Conservation (phyloP, 2,797 vertebrate species). For the Sciurus vulgaris region DNA sequence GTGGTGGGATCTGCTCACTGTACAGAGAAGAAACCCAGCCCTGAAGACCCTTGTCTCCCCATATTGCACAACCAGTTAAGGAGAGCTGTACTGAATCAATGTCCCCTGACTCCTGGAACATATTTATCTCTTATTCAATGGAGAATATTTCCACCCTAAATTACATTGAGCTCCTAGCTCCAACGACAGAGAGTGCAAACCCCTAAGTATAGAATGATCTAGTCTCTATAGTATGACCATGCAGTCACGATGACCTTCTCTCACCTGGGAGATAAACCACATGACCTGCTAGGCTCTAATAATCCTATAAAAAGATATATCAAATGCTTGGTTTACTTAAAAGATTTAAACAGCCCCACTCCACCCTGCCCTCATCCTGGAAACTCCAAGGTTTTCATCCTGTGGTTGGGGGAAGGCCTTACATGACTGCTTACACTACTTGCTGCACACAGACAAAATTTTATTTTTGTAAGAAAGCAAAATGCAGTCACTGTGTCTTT, state of each 20-base stretch:
- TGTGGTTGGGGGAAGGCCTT: too few species aligned
- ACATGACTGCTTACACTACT: too few species aligned
- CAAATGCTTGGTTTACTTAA: too few species aligned
- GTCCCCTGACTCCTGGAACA: neutral
- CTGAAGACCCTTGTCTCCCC: neutral
- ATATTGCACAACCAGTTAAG: neutral
- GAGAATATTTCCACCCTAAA: neutral
- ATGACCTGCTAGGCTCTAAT: too few species aligned
- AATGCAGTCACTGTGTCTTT: conserved; percentile 83
- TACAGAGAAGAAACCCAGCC: neutral
- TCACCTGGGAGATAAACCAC: neutral
- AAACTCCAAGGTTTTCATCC: too few species aligned
- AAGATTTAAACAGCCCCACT: neutral
- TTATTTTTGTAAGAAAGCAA: conserved; percentile 66
- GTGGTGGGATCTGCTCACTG: too few species aligned
- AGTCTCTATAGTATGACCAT: too few species aligned
- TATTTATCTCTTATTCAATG: too few species aligned
- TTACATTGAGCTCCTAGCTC: neutral
- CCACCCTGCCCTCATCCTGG: neutral
- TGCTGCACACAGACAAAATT: conserved; percentile 78
- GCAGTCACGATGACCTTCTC: too few species aligned
- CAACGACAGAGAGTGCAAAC: neutral
- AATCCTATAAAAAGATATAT: neutral
- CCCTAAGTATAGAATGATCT: neutral
- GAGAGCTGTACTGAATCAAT: neutral